phyloP scores from a whole-genome alignment of 2,797 vertebrate genomes.

The Enoplosus armatus region DNA sequence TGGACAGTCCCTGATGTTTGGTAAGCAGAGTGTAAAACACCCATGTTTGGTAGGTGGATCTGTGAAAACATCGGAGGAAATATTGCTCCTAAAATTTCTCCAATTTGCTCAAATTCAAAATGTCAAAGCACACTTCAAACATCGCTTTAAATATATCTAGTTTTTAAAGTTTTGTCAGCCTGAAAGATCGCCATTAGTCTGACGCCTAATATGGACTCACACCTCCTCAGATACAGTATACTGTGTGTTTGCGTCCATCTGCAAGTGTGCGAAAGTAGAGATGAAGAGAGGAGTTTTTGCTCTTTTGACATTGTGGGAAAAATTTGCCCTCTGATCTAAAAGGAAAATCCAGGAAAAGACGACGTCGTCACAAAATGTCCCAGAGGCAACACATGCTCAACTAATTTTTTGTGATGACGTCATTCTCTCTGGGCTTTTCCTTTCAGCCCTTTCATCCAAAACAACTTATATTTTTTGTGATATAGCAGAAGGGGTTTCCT shows the following conservation, averaged over 20 bases:
- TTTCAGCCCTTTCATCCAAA: conserved; percentile 32
- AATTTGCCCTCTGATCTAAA: conserved; percentile 12
- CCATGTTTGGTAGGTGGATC: background rate
- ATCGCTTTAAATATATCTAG: background rate
- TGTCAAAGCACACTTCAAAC: background rate
- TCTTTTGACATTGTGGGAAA: conserved; percentile 8
- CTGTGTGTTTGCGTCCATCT: background rate
- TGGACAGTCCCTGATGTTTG: conserved; percentile 25
- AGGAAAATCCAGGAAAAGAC: conserved; percentile 11
- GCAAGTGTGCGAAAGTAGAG: background rate
- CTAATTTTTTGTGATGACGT: background rate
- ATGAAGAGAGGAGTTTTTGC: conserved; percentile 15
- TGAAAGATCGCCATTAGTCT: conserved; percentile 11
- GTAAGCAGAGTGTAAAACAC: conserved; percentile 4
- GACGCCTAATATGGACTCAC: background rate
- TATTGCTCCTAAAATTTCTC: background rate
- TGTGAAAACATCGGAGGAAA: conserved; percentile 1
- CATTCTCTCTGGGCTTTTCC: background rate
- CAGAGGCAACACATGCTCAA: background rate
- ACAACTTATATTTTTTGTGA: background rate
- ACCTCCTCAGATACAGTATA: background rate
- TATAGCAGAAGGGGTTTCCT: conserved; percentile 39
- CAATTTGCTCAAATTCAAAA: background rate
- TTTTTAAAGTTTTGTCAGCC: background rate
- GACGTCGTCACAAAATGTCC: conserved; percentile 1